These are phyloP conservation scores for Melanchra persicariae DNA, from an alignment of 2,888 invertebrate genomes.

Conservation along the genomic window DNA sequence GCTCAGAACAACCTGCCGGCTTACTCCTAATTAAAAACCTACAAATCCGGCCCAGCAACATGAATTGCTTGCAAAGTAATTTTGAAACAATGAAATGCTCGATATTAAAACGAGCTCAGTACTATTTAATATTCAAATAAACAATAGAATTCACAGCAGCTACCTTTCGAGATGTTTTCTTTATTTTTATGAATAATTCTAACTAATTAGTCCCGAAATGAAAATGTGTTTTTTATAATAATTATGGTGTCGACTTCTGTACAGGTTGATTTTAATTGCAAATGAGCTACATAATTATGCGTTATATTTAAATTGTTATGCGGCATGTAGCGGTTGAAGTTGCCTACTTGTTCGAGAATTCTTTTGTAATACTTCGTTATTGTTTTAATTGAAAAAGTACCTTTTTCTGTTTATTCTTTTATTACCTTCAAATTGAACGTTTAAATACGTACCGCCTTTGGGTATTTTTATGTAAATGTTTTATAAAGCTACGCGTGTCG, in stretches of 20 bases:
- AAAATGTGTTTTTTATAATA: conserved; percentile 52
- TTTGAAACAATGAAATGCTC: conserved; percentile 23
- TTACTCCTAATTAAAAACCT: conserved; percentile 22
- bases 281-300: conserved; percentile 75
- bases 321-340: conserved; percentile 46
- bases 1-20: conserved; percentile 6
- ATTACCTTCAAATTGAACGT: conserved; percentile 1
- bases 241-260: conserved; percentile 60
- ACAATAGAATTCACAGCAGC: conserved; percentile 35
- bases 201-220: conserved; percentile 43
- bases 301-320: conserved; percentile 70
- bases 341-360: conserved; percentile 40
- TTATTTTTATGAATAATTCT: conserved; percentile 61
- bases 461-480: background rate
- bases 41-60: conserved; percentile 2
- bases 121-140: conserved; percentile 30
- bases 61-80: conserved; percentile 18
- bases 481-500: background rate
- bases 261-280: conserved; percentile 74
- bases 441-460: background rate
- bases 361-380: conserved; percentile 44
- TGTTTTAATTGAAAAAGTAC: conserved; percentile 29
- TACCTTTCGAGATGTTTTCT: conserved; percentile 32
- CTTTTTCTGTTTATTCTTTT: conserved; percentile 12
- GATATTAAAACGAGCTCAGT: conserved; percentile 30